A percentile compares a stretch with the other conserved stretches of the same genome.
phyloP scores from a whole-genome alignment of 2,113 vertebrate species.

The Clarias macrocephalus region DNA sequence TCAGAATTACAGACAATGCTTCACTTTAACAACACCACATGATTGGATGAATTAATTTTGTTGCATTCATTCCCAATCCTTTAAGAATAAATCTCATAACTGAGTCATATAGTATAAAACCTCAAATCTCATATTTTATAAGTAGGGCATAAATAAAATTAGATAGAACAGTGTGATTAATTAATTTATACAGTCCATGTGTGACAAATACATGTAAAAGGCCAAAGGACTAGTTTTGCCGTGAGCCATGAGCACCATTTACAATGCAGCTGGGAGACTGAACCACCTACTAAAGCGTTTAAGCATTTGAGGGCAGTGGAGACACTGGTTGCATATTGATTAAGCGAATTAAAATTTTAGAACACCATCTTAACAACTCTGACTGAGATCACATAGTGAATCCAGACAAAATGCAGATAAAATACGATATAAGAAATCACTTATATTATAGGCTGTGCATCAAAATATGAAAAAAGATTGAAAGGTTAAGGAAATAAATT shows the following conservation, averaged over 20 bases:
- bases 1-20: neutral
- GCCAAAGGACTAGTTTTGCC: slow-evolving; percentile 37
- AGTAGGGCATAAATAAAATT: neutral
- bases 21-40: neutral
- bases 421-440: neutral
- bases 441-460: neutral
- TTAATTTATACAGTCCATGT: neutral
- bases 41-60: neutral
- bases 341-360: slow-evolving; percentile 68
- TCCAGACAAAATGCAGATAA: slow-evolving; percentile 23
- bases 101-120: neutral
- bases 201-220: neutral
- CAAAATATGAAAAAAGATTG: neutral
- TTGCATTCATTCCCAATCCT: neutral
- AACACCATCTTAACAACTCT: slow-evolving; percentile 56
- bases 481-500: neutral
- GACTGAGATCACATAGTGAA: slow-evolving; percentile 39
- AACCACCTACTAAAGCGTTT: slow-evolving; percentile 39
- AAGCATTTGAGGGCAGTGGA: slow-evolving; percentile 58
- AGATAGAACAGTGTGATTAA: neutral
- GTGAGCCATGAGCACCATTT: slow-evolving; percentile 27
- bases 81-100: neutral
- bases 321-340: slow-evolving; percentile 70
- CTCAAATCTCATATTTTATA: neutral
- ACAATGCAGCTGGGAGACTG: slow-evolving; percentile 49